These are phyloP conservation scores for Stenchaetothrips biformis DNA, from an alignment of 2,888 invertebrate species.

Conservation along the genomic window DNA sequence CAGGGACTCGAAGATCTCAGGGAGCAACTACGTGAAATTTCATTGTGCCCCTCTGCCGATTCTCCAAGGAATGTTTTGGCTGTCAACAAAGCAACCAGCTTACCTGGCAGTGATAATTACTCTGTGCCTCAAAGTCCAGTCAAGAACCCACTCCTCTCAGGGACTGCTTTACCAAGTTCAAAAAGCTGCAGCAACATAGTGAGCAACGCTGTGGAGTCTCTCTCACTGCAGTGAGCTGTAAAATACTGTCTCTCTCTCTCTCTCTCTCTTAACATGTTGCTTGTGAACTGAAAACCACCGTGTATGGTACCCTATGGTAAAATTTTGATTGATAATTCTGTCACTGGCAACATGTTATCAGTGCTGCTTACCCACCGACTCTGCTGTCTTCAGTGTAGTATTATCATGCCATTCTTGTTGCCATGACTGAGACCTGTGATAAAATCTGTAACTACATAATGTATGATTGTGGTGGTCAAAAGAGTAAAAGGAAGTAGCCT, in stretches of 20 bases:
- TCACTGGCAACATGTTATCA: background rate
- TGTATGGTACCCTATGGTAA: no score
- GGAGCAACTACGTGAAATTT: constrained; percentile 65
- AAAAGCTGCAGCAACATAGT: background rate
- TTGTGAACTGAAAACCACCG: no score
- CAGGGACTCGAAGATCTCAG: constrained; percentile 60
- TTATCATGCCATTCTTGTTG: constrained; percentile 6
- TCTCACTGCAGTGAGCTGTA: background rate
- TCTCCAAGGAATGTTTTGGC: background rate
- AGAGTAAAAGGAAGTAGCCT: no score
- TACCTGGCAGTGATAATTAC: background rate
- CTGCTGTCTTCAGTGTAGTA: constrained; percentile 5
- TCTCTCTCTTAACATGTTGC: no score
- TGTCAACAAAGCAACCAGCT: background rate
- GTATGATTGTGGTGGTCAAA: no score
- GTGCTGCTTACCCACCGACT: background rate
- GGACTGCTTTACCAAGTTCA: background rate
- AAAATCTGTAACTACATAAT: background rate
- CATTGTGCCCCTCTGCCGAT: constrained; percentile 39
- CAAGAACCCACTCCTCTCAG: background rate
- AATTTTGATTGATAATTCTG: no score
- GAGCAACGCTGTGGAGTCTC: background rate
- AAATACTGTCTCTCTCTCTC: no score
- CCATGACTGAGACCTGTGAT: constrained; percentile 23
- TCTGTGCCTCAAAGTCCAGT: background rate